Percentiles rank a stretch among this genome's conserved stretches.
phyloP scores from a whole-genome alignment of 2,113 vertebrate species.

The Antechinus stuartii region DNA sequence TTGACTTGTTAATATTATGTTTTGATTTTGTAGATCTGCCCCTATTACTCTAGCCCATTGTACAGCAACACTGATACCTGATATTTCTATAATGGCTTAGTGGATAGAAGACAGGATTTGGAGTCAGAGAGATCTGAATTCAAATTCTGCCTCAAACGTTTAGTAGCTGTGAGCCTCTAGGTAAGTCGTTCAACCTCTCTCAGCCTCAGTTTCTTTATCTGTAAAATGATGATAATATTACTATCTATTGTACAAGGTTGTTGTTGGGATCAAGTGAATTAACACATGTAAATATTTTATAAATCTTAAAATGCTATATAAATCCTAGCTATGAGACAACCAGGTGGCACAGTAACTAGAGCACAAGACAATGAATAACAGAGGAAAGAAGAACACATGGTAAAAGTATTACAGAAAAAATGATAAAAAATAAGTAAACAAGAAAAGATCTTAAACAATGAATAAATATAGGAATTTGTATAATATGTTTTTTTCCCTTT shows the following conservation, averaged over 20 bases:
- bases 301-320: neutral
- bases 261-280: neutral
- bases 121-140: neutral
- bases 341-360: neutral
- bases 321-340: neutral
- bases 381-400: neutral
- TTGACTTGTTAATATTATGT: neutral
- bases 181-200: neutral
- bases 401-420: neutral
- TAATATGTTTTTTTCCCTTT: neutral
- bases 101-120: neutral
- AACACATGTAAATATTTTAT: neutral
- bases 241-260: neutral
- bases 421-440: neutral
- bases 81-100: neutral
- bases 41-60: neutral
- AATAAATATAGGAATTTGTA: neutral
- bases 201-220: neutral
- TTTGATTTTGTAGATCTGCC: neutral
- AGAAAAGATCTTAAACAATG: neutral
- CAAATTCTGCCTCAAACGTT: neutral
- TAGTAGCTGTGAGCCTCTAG: neutral
- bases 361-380: neutral
- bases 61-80: neutral
- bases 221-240: neutral